These are phyloP conservation scores for Nasonia longicornis DNA, from an alignment of 1,140 invertebrate genomes.

Conservation along the genomic window DNA sequence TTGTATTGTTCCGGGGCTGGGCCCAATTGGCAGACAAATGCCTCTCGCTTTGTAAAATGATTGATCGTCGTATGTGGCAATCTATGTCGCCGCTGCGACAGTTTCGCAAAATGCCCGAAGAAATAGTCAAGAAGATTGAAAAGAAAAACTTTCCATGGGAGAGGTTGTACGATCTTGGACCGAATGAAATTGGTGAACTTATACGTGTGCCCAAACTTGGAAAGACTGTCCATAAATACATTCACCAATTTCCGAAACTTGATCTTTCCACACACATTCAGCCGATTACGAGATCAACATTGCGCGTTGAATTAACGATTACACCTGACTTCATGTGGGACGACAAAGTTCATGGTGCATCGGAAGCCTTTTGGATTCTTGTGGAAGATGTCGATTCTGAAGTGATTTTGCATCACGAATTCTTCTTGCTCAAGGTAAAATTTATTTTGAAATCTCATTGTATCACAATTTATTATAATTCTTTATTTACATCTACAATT, in stretches of 20 bases:
- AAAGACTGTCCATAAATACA: constrained; percentile 97
- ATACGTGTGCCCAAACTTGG: constrained; percentile 96
- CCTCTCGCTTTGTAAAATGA: constrained; percentile 97
- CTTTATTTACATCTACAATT: not conserved
- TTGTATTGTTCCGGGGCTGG: constrained; percentile 92
- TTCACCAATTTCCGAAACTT: constrained; percentile 97
- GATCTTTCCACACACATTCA: constrained; percentile 96
- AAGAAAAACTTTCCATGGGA: constrained; percentile 98
- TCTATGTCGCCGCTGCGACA: constrained; percentile 98
- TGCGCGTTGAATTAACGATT: constrained; percentile 97
- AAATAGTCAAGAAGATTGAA: constrained; percentile 97
- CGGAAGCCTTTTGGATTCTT: constrained; percentile 98
- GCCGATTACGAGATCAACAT: constrained; percentile 95
- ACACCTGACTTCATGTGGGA: constrained; percentile 99
- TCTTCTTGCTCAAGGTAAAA: constrained; percentile 89
- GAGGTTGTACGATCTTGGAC: constrained; percentile 94
- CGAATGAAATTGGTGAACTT: constrained; percentile 97
- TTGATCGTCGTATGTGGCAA: constrained; percentile 99
- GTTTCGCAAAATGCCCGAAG: constrained; percentile 98
- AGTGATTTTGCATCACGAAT: constrained; percentile 96
- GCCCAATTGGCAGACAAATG: constrained; percentile 97
- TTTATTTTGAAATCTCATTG: not conserved
- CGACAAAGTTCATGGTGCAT: constrained; percentile 94
- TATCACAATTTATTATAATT: not conserved
- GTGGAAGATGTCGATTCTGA: constrained; percentile 99